Evolutionary conservation across 2,797 vertebrate genomes (phyloP), one percentile per base, ranked within the genome.

Genomic region (Chaenodraco wilsoni): DNA sequence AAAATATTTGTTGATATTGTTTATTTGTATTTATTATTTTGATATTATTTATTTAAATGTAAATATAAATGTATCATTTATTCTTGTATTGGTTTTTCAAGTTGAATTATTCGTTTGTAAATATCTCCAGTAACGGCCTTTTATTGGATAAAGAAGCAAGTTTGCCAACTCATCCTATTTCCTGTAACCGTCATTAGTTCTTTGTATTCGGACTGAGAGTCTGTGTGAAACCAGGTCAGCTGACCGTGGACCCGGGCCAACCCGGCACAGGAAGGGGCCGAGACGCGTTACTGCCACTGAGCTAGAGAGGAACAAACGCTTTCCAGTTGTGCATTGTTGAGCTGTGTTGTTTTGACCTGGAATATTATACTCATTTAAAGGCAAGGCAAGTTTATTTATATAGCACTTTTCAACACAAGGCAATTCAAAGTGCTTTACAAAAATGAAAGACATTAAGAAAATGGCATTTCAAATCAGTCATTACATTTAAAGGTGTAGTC

Each of bases 221-320:
- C 68, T 64, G 43, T 48, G 70, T 72, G 49, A 63, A 79, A 69
- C 61, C 72, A 82, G 83, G 77, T 65, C 58, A 82, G 56, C 9
- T 67, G 46, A 43, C 55, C 16, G 40, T 76, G 65, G 52, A 68
- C 43, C 11, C 13, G 7, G 54, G 70, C 67, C 58, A 78, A 78
- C 31, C 63, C 62, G 60, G 45, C 66, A 67, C 45, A 59, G 46
- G 45, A 61, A 46, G 54, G 31, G 58, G 56, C 41, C 49, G 54
- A 51, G 0, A 14, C 37, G n/a, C 44, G 43, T 14, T 48, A 2
- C 16, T 44, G 19, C 60, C 43, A 3, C 56, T 51, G 9, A 71
- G 21, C 51, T 48, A 21, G 2, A 16, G 33, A 19, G 50, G 21
- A 45, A 46, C 31, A 11, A 4, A 17, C n/a, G 17, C n/a, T 64